Percentiles rank a stretch among this genome's conserved stretches.
These are phyloP conservation scores for Scaptomyza cyrtandrae DNA, from an alignment of 2,888 invertebrate species.

Conservation along the genomic window DNA sequence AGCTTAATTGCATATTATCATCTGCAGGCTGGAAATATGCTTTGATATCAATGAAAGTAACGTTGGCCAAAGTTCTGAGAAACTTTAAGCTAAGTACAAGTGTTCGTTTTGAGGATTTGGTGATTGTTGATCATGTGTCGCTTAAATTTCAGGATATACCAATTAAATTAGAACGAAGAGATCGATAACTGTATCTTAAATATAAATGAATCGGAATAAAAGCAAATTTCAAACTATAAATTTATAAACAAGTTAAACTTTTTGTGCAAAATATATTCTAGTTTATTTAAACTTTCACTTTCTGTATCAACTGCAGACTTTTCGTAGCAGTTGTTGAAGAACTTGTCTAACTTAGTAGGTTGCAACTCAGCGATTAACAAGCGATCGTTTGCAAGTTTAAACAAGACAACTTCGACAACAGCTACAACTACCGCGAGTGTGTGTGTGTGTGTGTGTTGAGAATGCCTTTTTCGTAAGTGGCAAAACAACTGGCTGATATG, in stretches of 20 bases:
- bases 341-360: slow-evolving; percentile 23
- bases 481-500: slow-evolving; percentile 59
- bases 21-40: slow-evolving; percentile 76
- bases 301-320: background rate
- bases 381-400: slow-evolving; percentile 21
- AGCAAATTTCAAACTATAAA: background rate
- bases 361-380: slow-evolving; percentile 8
- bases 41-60: slow-evolving; percentile 67
- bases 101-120: slow-evolving; percentile 71
- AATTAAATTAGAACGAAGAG: slow-evolving; percentile 56
- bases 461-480: slow-evolving; percentile 45
- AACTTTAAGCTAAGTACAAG: slow-evolving; percentile 74
- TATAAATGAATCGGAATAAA: background rate
- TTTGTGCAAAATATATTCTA: no score
- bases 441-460: slow-evolving; percentile 19
- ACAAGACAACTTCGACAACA: slow-evolving; percentile 26
- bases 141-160: slow-evolving; percentile 70
- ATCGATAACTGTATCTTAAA: background rate
- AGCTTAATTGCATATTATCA: background rate
- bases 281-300: slow-evolving; percentile 10
- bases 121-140: slow-evolving; percentile 69
- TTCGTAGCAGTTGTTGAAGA: slow-evolving; percentile 26
- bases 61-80: slow-evolving; percentile 70
- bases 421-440: slow-evolving; percentile 14
- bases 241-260: no score